These are phyloP conservation scores for Ophion slaviceki DNA, from an alignment of 2,888 invertebrate genomes.

Conservation along the genomic window DNA sequence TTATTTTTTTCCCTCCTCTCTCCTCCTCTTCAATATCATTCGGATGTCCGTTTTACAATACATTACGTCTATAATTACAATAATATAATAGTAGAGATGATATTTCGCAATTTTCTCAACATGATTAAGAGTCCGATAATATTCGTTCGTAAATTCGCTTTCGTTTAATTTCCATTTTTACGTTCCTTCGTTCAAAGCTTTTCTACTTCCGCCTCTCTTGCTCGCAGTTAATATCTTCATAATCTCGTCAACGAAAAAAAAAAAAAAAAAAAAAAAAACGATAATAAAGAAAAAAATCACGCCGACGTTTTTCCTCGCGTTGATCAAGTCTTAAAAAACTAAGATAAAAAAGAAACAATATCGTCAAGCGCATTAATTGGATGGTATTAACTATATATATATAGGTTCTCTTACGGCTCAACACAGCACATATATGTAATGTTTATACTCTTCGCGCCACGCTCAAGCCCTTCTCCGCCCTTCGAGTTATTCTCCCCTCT, in stretches of 20 bases:
- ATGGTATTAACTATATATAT: conserved; percentile 46
- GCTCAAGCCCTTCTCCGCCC: conserved; percentile 38
- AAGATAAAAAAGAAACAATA: conserved; percentile 78
- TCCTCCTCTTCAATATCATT: conserved; percentile 52
- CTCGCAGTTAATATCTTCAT: conserved; percentile 56
- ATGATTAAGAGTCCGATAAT: conserved; percentile 78
- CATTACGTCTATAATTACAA: conserved; percentile 78
- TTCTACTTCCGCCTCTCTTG: neutral
- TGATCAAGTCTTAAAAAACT: conserved; percentile 76
- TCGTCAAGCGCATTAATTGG: conserved; percentile 72
- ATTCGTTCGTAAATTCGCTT: conserved; percentile 71
- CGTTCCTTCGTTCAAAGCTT: neutral
- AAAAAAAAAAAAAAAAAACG: conserved; percentile 58
- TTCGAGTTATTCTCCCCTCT: neutral
- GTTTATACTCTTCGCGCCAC: conserved; percentile 58
- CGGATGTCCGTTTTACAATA: conserved; percentile 65
- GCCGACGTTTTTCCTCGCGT: conserved; percentile 67
- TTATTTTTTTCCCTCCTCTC: conserved; percentile 8
- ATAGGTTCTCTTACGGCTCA: conserved; percentile 65
- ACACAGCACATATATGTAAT: conserved; percentile 63
- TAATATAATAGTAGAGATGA: conserved; percentile 75
- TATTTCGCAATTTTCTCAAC: conserved; percentile 78
- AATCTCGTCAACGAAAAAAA: conserved; percentile 75
- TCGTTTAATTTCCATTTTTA: conserved; percentile 57
- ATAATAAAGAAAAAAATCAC: conserved; percentile 60